phyloP scores from a whole-genome alignment of 2,113 vertebrate species.

The Thalassoma bifasciatum region DNA sequence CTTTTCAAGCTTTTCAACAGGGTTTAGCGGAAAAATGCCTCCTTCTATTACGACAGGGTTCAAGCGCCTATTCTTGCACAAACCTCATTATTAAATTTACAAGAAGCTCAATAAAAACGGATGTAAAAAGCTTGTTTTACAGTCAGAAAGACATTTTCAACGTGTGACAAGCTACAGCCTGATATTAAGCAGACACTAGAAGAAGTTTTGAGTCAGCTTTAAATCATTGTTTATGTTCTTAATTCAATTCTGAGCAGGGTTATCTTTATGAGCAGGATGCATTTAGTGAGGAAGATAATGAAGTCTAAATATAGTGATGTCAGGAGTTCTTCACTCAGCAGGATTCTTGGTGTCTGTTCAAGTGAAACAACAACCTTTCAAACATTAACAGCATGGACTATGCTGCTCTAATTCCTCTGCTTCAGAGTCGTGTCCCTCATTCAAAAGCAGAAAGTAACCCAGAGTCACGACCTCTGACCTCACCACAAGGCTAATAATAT shows the following conservation, averaged over 20 bases:
- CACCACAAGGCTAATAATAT: conserved; percentile 48
- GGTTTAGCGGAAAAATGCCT: no score
- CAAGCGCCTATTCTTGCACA: no score
- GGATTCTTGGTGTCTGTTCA: not conserved
- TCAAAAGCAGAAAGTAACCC: conserved; percentile 36
- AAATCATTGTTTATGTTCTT: no score
- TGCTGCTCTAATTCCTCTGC: not conserved
- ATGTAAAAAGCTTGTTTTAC: conserved; percentile 11
- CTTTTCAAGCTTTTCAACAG: no score
- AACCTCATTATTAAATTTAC: conserved; percentile 27
- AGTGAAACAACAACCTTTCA: not conserved
- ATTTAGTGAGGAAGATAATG: not conserved
- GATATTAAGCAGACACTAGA: not conserved
- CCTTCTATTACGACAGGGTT: no score
- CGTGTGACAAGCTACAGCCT: not conserved
- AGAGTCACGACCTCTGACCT: conserved; percentile 14
- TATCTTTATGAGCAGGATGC: not conserved
- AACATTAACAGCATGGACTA: not conserved
- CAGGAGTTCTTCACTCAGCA: conserved; percentile 3
- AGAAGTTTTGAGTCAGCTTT: no score
- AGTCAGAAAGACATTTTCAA: not conserved
- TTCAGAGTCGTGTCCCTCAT: conserved; percentile 22
- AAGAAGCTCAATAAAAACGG: not conserved
- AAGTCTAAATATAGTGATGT: not conserved
- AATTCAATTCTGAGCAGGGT: not conserved